Base-by-base conservation (phyloP, 2,888 invertebrate species). In the Drosophila testacea region DNA sequence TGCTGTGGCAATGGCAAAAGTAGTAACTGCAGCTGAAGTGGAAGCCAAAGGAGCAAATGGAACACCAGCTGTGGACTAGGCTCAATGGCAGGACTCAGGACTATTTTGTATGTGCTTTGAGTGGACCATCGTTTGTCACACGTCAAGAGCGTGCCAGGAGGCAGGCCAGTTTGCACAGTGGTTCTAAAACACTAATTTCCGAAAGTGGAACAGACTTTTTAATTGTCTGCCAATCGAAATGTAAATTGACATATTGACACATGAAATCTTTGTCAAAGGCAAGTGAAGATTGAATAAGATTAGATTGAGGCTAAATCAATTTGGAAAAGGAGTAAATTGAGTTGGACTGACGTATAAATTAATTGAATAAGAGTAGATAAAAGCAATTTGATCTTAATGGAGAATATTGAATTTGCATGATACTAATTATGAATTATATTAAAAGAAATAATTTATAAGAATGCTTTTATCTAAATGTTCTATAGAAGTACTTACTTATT, bases 101-200 rank as follows among this genome's bases (percentile, higher is more conserved):
- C 65, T 75, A 64, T 64, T 70, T 73, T 76, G 65, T 69, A 65
- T 81, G 70, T 55, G 81, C 77, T 73, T 82, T 69, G 83, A 83
- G 83, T 83, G 74, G 74, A 74, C 73, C 81, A 74, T 81, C 84
- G 81, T 84, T 84, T 83, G 84, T 84, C 84, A 84, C 83, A 82
- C 79, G 79, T 71, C 72, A 66, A 57, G 56, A 47, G 77, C n/a
- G 50, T 41, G 32, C 55, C 42, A 27, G 57, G 54, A 46, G 55
- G 27, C 34, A 34, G 41, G 41, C 22, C 55, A 55, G 22, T 55
- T 11, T 59, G 60, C 69, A 68, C 69, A 69, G 69, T 69, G 69
- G 54, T 36, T 30, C 50, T 22, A 3, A 55, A 42, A 13, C 47
- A 41, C 28, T 62, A 16, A 46, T 30, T 68, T n/a, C 46, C 13